Evolutionary conservation across 1,140 invertebrate genomes (phyloP), one percentile per base, ranked within the genome.

Genomic region (Orussus abietinus): DNA sequence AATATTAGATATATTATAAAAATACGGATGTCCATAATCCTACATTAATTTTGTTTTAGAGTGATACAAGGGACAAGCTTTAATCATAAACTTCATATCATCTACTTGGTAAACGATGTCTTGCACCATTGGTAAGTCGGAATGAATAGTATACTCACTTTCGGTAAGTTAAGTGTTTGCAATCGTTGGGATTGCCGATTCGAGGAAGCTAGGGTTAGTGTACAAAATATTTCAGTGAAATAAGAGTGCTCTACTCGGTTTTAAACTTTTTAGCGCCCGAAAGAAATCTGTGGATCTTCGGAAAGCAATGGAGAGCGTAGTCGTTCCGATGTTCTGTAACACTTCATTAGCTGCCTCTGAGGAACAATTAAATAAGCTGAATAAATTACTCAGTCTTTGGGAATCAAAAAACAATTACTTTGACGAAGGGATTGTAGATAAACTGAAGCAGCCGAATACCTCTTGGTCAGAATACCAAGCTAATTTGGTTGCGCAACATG

Each of bases 101-200:
- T 98, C 68, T 98, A 98, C 76, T 80, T 98, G 58, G 90, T 98
- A 49, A 98, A 98, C 78, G 95, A 98, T 80, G 85, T 97, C 19
- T 77, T 97, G 34, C 93, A 97, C 76, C 93, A 98, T 75, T 97
- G 94, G 92, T 96, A 82, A 86, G 84, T 64, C 44, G 45, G 42
- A 55, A 42, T n/a, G n/a, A n/a, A n/a, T n/a, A n/a, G n/a, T n/a
- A n/a, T n/a, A n/a, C n/a, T n/a, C n/a, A n/a, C n/a, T n/a, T n/a
- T n/a, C n/a, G n/a, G n/a, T n/a, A n/a, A n/a, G n/a, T n/a, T n/a
- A n/a, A n/a, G n/a, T n/a, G n/a, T n/a, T n/a, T n/a, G n/a, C n/a
- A n/a, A n/a, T n/a, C n/a, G n/a, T n/a, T n/a, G n/a, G n/a, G n/a
- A n/a, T n/a, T n/a, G n/a, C n/a, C n/a, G n/a, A n/a, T n/a, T n/a